phyloP scores from a whole-genome alignment of 2,888 invertebrate species.

The Eugnorisma glareosa region DNA sequence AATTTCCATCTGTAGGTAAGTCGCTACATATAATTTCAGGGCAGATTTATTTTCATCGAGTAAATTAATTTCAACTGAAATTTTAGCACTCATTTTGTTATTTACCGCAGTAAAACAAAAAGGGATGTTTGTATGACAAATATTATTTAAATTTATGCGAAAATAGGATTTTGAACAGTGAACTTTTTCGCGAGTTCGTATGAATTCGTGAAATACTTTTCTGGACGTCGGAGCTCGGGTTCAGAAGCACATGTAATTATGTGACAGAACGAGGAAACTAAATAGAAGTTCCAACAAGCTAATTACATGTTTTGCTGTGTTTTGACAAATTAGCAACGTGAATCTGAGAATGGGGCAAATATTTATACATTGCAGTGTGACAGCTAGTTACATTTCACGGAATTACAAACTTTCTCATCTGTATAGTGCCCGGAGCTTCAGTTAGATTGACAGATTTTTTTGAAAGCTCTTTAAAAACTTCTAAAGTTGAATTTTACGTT shows the following conservation, averaged over 20 bases:
- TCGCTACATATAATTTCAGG: slow-evolving; percentile 13
- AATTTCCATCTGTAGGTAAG: slow-evolving; percentile 10
- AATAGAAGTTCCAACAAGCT: slow-evolving; percentile 58
- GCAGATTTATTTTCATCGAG: slow-evolving; percentile 28
- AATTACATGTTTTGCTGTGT: slow-evolving; percentile 39
- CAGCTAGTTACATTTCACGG: not conserved
- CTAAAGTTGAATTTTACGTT: not conserved
- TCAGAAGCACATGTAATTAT: slow-evolving; percentile 55
- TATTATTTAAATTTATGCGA: slow-evolving; percentile 66
- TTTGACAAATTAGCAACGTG: slow-evolving; percentile 18
- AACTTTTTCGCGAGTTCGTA: slow-evolving; percentile 59
- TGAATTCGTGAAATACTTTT: slow-evolving; percentile 58
- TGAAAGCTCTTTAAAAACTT: too few relatives aligned
- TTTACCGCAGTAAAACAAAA: slow-evolving; percentile 50
- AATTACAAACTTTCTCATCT: slow-evolving; percentile 6
- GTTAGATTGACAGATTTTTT: not conserved
- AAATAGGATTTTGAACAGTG: slow-evolving; percentile 57
- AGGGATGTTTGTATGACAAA: slow-evolving; percentile 53
- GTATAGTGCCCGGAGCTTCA: not conserved
- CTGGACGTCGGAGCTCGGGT: slow-evolving; percentile 26
- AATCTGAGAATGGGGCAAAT: not conserved
- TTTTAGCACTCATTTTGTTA: slow-evolving; percentile 45
- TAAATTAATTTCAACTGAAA: slow-evolving; percentile 35
- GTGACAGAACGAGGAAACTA: slow-evolving; percentile 37
- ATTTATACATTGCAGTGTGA: not conserved